Conservation (phyloP, 2,888 invertebrate genomes). For the Macrosiphum euphorbiae region DNA sequence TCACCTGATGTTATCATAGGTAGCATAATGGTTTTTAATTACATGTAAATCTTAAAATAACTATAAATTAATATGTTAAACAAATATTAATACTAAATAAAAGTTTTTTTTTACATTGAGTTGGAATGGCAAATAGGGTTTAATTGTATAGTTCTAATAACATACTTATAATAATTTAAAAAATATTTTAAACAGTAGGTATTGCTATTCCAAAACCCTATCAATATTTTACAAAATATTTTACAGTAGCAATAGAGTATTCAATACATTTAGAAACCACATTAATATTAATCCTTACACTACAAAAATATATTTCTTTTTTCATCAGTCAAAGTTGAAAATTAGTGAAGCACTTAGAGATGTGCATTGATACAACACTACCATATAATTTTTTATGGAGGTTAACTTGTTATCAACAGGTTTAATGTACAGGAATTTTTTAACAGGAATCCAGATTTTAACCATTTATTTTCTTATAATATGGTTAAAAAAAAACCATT, state of each 20-base stretch:
- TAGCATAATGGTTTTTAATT: not conserved
- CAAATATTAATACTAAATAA: constrained; percentile 6
- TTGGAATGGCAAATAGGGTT: constrained; percentile 29
- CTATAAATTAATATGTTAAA: constrained; percentile 20
- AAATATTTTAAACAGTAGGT: not conserved
- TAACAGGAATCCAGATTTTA: not conserved
- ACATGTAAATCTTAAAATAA: not conserved
- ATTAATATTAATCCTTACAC: not conserved
- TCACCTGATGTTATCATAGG: not conserved
- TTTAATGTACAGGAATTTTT: not conserved
- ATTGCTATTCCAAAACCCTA: constrained; percentile 19
- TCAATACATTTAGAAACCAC: constrained; percentile 5
- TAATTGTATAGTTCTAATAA: not conserved
- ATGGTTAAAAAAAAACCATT: not conserved
- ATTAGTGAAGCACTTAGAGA: not conserved
- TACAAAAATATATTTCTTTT: constrained; percentile 13
- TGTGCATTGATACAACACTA: not conserved
- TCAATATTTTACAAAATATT: constrained; percentile 23
- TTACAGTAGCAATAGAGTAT: constrained; percentile 34
- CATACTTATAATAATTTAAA: not conserved
- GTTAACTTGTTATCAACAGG: not conserved
- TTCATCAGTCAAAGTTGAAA: constrained; percentile 13
- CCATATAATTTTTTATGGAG: not conserved
- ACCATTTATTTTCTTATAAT: not conserved
- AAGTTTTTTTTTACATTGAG: not conserved